Percentiles rank a stretch among this genome's conserved stretches.
Conservation (phyloP, 2,888 invertebrate genomes). For the Andrena praecox region DNA sequence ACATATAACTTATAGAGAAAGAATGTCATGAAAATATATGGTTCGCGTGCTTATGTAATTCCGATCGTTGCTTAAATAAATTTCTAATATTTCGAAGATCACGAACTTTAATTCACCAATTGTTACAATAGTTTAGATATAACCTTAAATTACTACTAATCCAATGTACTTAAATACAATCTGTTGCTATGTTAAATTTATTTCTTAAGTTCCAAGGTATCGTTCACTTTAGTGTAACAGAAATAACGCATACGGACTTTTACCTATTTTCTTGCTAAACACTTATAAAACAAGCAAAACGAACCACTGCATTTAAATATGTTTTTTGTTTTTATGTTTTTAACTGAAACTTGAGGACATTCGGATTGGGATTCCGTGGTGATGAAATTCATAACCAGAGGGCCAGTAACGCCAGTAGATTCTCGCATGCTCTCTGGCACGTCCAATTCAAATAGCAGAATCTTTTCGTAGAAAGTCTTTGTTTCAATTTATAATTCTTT, state of each 20-base stretch:
- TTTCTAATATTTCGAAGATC: neutral
- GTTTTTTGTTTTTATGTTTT: slow-evolving; percentile 1
- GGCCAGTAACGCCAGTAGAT: neutral
- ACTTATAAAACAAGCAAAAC: slow-evolving; percentile 8
- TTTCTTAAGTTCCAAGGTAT: neutral
- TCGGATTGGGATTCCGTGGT: neutral
- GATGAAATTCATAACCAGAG: neutral
- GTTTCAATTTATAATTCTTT: neutral
- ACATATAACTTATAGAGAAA: neutral
- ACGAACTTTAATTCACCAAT: neutral
- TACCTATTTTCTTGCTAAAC: slow-evolving; percentile 3
- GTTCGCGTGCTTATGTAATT: neutral
- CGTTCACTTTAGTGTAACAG: neutral
- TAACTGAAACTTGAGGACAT: neutral
- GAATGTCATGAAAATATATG: neutral
- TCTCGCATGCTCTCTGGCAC: no score
- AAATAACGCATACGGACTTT: neutral
- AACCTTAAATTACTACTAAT: slow-evolving; percentile 20
- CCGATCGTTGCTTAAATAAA: neutral
- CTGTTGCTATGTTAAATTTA: neutral
- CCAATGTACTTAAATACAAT: no score
- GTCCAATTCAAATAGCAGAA: no score
- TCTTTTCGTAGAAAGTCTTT: no score
- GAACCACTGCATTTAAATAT: slow-evolving; percentile 8
- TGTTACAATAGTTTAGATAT: neutral